Percentiles rank a stretch among this genome's conserved stretches.
phyloP scores from a whole-genome alignment of 2,797 vertebrate genomes.

The Myotis planiceps region DNA sequence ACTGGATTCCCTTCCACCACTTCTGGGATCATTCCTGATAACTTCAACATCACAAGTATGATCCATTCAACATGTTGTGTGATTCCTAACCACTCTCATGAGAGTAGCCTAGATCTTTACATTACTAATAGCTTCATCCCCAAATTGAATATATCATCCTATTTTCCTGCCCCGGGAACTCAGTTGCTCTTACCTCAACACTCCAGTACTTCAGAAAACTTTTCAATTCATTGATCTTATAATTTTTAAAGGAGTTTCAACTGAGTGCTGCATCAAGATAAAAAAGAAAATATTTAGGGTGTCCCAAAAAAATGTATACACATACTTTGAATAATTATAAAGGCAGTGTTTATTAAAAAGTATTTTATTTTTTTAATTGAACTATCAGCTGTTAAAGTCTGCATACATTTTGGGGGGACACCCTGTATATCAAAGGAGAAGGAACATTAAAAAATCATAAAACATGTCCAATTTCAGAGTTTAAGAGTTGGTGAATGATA shows the following conservation, averaged over 20 bases:
- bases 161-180: neutral
- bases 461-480: neutral
- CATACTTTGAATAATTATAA: too few species aligned
- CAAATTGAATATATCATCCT: neutral
- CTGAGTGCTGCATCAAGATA: neutral
- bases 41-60: neutral
- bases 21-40: neutral
- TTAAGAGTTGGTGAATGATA: neutral
- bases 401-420: too few species aligned
- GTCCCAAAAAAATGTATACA: too few species aligned
- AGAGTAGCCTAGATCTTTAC: neutral
- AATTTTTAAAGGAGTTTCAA: neutral
- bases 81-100: neutral
- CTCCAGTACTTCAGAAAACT: neutral
- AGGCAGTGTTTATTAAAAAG: too few species aligned
- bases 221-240: neutral
- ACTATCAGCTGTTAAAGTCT: too few species aligned
- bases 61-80: rapidly evolving
- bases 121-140: neutral
- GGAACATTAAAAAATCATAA: neutral
- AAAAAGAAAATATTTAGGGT: neutral
- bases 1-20: neutral
- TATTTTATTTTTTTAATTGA: too few species aligned
- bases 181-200: neutral
- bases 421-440: neutral